A percentile compares a stretch with the other conserved stretches of the same genome.
Conservation (phyloP, 2,888 invertebrate species). For the Cephus rjabovi region DNA sequence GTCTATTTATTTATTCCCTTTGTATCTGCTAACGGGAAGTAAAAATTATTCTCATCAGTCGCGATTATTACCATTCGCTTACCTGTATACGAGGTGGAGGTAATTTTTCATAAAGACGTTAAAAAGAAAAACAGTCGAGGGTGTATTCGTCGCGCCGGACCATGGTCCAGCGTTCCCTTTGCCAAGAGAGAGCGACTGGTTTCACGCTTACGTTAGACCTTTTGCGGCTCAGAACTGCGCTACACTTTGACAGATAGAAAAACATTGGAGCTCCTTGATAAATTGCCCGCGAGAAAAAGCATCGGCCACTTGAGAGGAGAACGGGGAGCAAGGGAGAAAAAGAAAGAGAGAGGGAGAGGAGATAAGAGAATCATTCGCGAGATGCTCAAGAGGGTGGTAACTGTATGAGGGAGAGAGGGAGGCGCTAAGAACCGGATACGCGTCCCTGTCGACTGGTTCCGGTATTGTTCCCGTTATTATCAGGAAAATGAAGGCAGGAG, state of each 20-base stretch:
- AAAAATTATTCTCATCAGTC: background rate
- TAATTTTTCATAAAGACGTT: background rate
- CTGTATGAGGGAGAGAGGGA: constrained; percentile 25
- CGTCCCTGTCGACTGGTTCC: constrained; percentile 58
- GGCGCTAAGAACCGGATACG: constrained; percentile 63
- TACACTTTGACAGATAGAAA: constrained; percentile 55
- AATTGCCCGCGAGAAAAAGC: constrained; percentile 56
- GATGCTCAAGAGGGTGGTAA: background rate
- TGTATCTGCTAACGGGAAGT: background rate
- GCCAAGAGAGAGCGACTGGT: background rate
- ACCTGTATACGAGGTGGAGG: background rate
- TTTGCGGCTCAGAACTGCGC: constrained; percentile 13
- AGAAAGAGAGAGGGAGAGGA: constrained; percentile 26
- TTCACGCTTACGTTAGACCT: constrained; percentile 10
- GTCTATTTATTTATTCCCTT: background rate
- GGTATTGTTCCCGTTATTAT: constrained; percentile 65
- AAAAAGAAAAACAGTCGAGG: background rate
- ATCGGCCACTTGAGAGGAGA: constrained; percentile 44
- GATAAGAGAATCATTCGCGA: constrained; percentile 1
- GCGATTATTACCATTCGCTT: background rate
- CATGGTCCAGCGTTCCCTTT: background rate
- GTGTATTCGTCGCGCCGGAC: background rate
- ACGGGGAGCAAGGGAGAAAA: constrained; percentile 24
- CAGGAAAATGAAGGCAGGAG: constrained; percentile 55
- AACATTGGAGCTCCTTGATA: constrained; percentile 57